A percentile compares a stretch with the other conserved stretches of the same genome.
These are phyloP conservation scores for Drosophila atroscutellata DNA, from an alignment of 2,888 invertebrate genomes.

Conservation along the genomic window DNA sequence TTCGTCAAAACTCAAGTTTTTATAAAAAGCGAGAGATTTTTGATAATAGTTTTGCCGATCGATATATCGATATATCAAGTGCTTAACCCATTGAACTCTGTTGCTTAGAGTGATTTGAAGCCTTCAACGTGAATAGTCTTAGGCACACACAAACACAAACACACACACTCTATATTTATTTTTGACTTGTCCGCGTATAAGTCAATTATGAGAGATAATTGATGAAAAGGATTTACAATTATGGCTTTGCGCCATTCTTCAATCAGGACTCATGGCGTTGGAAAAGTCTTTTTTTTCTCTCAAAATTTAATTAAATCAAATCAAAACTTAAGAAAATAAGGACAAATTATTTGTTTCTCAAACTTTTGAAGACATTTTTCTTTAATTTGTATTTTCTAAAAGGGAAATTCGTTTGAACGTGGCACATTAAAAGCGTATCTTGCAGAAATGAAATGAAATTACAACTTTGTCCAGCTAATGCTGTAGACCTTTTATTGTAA, in stretches of 20 bases:
- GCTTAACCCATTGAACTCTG: neutral
- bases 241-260: neutral
- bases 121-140: neutral
- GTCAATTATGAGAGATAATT: slow-evolving; percentile 1
- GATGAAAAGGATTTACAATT: neutral
- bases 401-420: neutral
- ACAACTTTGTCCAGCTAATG: neutral
- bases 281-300: neutral
- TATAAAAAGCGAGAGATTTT: too few relatives aligned
- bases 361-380: neutral
- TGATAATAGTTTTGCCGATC: too few relatives aligned
- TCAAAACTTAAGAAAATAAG: neutral
- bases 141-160: neutral
- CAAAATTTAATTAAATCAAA: neutral
- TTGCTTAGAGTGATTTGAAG: neutral
- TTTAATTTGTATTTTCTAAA: neutral
- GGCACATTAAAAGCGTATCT: neutral
- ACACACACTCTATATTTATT: neutral
- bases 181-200: too few relatives aligned
- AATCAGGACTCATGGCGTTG: neutral
- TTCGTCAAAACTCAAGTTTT: too few relatives aligned
- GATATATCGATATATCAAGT: too few relatives aligned
- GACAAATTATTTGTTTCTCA: neutral
- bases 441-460: neutral
- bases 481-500: neutral